Percentiles rank a stretch among this genome's conserved stretches.
phyloP scores from a whole-genome alignment of 2,797 vertebrate species.

The Potorous gilbertii region DNA sequence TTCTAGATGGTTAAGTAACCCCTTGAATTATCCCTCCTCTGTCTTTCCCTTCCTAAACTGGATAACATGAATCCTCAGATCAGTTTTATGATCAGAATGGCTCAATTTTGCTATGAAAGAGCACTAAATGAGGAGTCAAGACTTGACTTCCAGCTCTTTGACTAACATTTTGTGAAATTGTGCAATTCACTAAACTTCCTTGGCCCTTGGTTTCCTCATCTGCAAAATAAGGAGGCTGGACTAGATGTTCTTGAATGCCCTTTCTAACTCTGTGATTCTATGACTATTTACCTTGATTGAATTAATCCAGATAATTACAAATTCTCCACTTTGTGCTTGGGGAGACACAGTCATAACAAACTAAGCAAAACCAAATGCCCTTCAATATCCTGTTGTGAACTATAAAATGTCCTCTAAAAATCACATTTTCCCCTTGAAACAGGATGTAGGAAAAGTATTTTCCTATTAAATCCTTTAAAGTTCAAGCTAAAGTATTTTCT shows the following conservation, averaged over 20 bases:
- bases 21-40: not conserved
- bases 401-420: conserved; percentile 79
- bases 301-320: conserved; percentile 71
- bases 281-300: conserved; percentile 55
- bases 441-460: conserved; percentile 80
- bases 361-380: conserved; percentile 80
- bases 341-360: conserved; percentile 76
- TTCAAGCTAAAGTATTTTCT: conserved; percentile 70
- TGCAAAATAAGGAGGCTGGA: conserved; percentile 4
- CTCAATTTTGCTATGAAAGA: not conserved
- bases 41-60: not conserved
- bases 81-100: not conserved
- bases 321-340: conserved; percentile 61
- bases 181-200: conserved; percentile 34
- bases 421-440: conserved; percentile 80
- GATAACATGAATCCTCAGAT: not conserved
- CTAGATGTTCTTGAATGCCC: not conserved
- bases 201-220: conserved; percentile 36
- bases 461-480: conserved; percentile 77
- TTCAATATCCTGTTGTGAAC: conserved; percentile 81
- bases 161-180: conserved; percentile 40
- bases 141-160: not conserved
- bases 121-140: conserved; percentile 4
- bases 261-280: conserved; percentile 57
- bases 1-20: not conserved